Base-by-base conservation (phyloP, 2,113 vertebrate species). In the Oncorhynchus gorbuscha region DNA sequence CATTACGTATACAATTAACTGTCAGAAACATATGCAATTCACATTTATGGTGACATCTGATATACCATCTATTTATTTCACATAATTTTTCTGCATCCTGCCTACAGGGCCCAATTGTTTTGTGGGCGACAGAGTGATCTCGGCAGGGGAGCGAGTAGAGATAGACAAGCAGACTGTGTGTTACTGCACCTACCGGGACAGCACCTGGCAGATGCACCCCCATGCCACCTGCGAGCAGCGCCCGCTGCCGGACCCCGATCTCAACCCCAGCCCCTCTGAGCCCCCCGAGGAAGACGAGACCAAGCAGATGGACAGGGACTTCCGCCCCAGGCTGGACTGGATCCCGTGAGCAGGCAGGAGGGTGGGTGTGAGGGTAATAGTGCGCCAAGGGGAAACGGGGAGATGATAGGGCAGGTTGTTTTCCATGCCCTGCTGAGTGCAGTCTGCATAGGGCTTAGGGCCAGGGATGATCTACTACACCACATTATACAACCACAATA, bases 61-160 rank as follows among this genome's bases (percentile, higher is more conserved):
- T 9, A 8, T 16, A 9, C 11, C 1, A 22, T 64, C 22, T n/a
- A 13, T 28, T 45, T 45, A 45, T 45, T 64, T 30, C 9, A 13
- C 26, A 14, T 14, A 5, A 7, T 26, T 5, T 64, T 28, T 73
- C 14, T 69, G 49, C 51, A 22, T 87, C 18, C 72, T 2, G 0
- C 59, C 69, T 0, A 0, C 69, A 94, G 94, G 94, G 45, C 92
- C 94, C 6, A 94, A 94, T 89, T 94, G 94, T 81, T 94, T 93
- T 32, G 94, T 89, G 0, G 92, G 93, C 7, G 91, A 81, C 85
- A 77, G 81, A 58, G 88, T 94, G 81, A 94, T 94, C 81, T 87
- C 92, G 7, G 93, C 90, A 0, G 93, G 93, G 4, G 90, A 91
- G 72, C 92, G 90, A 0, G 90, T 94, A 58, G 74, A 91, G 82